Evolutionary conservation across 2,113 vertebrate species (phyloP).

Genomic region (Ancistrus triradiatus): DNA sequence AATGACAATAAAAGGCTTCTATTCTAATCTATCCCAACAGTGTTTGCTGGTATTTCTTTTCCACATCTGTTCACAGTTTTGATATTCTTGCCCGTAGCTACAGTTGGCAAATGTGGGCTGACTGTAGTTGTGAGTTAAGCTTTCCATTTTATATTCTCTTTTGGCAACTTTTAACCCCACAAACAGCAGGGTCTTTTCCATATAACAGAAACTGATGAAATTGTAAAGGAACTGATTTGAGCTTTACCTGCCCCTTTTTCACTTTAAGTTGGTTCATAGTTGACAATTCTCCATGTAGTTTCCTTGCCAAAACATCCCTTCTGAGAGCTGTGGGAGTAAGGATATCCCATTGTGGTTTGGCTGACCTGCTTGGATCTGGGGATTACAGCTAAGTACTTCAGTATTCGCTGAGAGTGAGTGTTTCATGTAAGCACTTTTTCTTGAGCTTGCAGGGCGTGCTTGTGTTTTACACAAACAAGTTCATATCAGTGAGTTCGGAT

Average conservation of each 20-base stretch:
- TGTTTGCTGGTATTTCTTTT: slow-evolving; percentile 16
- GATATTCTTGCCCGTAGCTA: slow-evolving; percentile 27
- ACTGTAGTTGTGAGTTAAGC: too few relatives aligned
- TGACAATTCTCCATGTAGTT: slow-evolving; percentile 19
- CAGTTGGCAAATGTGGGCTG: slow-evolving; percentile 9
- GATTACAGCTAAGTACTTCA: slow-evolving; percentile 20
- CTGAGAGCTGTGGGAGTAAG: slow-evolving; percentile 32
- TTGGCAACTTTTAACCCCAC: too few relatives aligned
- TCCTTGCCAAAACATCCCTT: slow-evolving; percentile 23
- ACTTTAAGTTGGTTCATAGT: slow-evolving; percentile 11
- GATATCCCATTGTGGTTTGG: slow-evolving; percentile 47
- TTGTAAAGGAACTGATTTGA: background rate
- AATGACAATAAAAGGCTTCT: too few relatives aligned
- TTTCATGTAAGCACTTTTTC: background rate
- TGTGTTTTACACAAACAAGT: slow-evolving; percentile 10
- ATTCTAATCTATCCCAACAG: too few relatives aligned
- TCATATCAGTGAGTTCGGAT: slow-evolving; percentile 8
- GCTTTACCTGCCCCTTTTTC: slow-evolving; percentile 6
- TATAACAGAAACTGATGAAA: too few relatives aligned
- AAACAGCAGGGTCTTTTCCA: too few relatives aligned
- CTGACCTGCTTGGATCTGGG: slow-evolving; percentile 23
- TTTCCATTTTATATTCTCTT: slow-evolving; percentile 5
- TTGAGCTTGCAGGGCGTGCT: background rate
- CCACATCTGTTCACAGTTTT: too few relatives aligned
- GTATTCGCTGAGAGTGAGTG: background rate